phyloP scores from a whole-genome alignment of 2,888 invertebrate species.

The Heteropelma amictum region DNA sequence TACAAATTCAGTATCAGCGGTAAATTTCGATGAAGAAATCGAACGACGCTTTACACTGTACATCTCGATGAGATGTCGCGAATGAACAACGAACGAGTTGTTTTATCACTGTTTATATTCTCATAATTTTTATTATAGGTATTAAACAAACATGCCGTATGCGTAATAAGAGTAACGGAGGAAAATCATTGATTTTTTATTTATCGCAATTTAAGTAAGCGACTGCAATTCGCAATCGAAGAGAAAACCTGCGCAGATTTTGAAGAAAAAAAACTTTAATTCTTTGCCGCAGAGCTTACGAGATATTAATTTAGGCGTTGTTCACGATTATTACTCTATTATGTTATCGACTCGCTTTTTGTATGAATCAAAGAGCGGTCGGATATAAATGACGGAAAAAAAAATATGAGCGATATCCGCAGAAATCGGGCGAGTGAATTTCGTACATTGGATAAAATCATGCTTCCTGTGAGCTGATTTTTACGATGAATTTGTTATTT shows the following conservation, averaged over 20 bases:
- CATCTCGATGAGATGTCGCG: constrained; percentile 5
- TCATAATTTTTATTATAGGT: constrained; percentile 18
- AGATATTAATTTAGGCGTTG: neutral
- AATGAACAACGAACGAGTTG: constrained; percentile 7
- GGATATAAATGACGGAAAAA: too few species aligned
- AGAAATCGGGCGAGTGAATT: neutral
- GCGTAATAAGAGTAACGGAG: constrained; percentile 10
- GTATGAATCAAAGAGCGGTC: too few species aligned
- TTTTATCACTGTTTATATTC: constrained; percentile 21
- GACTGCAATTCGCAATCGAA: neutral
- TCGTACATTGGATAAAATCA: constrained; percentile 9
- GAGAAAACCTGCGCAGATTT: neutral
- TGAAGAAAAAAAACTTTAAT: neutral
- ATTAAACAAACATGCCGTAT: too few species aligned
- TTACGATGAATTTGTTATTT: constrained; percentile 41
- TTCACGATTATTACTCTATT: neutral
- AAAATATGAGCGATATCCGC: neutral
- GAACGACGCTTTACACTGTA: neutral
- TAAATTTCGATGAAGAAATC: neutral
- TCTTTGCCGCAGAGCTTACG: neutral
- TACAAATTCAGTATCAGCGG: neutral
- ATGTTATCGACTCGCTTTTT: constrained; percentile 10
- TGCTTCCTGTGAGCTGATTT: neutral
- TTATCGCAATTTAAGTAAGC: neutral
- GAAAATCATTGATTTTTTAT: constrained; percentile 1